These are phyloP conservation scores for Pectinophora gossypiella DNA, from an alignment of 1,140 invertebrate genomes.

Conservation along the genomic window DNA sequence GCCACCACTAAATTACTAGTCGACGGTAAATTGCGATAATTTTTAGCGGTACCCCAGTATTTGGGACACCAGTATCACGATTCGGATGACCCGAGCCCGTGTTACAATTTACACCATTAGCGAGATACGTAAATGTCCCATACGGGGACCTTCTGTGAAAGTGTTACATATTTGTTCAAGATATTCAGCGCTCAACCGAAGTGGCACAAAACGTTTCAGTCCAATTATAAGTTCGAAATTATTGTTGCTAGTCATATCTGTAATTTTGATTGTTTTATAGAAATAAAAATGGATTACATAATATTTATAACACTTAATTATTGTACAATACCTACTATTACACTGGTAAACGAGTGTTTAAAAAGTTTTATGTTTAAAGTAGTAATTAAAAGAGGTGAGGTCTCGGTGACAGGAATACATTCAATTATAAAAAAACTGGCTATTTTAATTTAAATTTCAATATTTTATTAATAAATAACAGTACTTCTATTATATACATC, in stretches of 20 bases:
- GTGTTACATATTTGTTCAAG: conserved; percentile 64
- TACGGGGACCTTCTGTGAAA: conserved; percentile 39
- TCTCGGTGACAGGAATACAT: too few relatives aligned
- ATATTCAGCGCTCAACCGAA: conserved; percentile 28
- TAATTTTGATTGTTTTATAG: too few relatives aligned
- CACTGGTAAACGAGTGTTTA: too few relatives aligned
- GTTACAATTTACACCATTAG: conserved; percentile 65
- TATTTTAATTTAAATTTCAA: background rate
- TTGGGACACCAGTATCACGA: conserved; percentile 55
- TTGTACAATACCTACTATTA: too few relatives aligned
- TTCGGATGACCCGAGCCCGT: conserved; percentile 38
- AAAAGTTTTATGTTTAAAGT: too few relatives aligned
- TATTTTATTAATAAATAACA: conserved; percentile 1
- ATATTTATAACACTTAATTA: too few relatives aligned
- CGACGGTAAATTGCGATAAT: conserved; percentile 60
- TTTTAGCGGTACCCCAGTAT: conserved; percentile 63
- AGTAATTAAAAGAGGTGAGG: too few relatives aligned
- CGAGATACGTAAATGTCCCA: conserved; percentile 51
- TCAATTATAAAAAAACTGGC: too few relatives aligned
- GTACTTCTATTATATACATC: conserved; percentile 1
- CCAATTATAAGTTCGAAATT: background rate
- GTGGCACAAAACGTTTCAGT: background rate
- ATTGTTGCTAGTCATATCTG: too few relatives aligned
- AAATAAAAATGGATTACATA: too few relatives aligned
- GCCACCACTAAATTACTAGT: conserved; percentile 21